Conservation (phyloP, 2,888 invertebrate species). For the Gymnosoma rotundatum region DNA sequence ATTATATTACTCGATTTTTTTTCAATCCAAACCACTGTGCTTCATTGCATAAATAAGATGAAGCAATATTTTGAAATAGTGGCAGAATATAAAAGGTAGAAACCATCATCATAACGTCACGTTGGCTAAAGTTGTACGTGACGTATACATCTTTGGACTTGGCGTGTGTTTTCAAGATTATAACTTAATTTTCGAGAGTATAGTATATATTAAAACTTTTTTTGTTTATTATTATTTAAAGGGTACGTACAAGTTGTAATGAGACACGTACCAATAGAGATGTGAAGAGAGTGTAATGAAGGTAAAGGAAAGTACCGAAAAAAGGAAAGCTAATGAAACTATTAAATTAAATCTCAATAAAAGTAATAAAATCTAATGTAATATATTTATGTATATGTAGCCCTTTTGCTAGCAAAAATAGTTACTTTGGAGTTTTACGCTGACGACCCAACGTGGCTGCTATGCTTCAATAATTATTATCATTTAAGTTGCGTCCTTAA, state of each 20-base stretch:
- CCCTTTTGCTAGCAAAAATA: too few relatives aligned
- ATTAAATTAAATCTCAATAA: conserved; percentile 66
- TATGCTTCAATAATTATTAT: too few relatives aligned
- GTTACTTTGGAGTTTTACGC: too few relatives aligned
- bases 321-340: conserved; percentile 38
- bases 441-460: too few relatives aligned
- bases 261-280: too few relatives aligned
- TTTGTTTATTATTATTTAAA: too few relatives aligned
- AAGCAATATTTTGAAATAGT: not conserved
- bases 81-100: not conserved
- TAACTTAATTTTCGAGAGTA: conserved; percentile 56
- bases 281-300: too few relatives aligned
- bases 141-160: conserved; percentile 29
- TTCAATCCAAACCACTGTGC: not conserved
- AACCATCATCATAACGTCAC: conserved; percentile 20
- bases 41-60: not conserved
- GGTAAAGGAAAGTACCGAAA: not conserved
- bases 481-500: too few relatives aligned
- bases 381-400: not conserved
- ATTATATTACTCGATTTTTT: too few relatives aligned
- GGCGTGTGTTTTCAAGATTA: conserved; percentile 41
- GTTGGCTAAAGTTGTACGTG: conserved; percentile 46
- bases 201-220: too few relatives aligned
- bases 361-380: conserved; percentile 32
- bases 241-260: too few relatives aligned